phyloP scores from a whole-genome alignment of 2,113 vertebrate genomes.

The Ictalurus punctatus region DNA sequence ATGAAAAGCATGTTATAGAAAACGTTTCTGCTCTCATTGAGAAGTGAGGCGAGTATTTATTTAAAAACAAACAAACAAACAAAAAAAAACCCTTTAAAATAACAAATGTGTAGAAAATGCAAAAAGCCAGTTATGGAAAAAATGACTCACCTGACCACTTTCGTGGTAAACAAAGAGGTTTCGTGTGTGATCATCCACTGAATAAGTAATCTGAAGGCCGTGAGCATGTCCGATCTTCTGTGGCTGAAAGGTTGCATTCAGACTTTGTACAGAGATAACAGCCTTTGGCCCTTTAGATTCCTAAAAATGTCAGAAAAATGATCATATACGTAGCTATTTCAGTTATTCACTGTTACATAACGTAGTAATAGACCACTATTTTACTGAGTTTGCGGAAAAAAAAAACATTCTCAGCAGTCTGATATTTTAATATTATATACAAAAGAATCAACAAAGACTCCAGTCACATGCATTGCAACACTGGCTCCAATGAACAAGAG shows the following conservation, averaged over 20 bases:
- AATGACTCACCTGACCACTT: constrained; percentile 77
- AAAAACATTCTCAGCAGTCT: not conserved
- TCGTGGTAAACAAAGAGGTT: constrained; percentile 90
- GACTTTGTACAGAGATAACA: constrained; percentile 77
- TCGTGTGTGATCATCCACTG: constrained; percentile 69
- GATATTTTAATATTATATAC: not conserved
- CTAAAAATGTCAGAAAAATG: constrained; percentile 50
- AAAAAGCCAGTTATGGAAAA: not conserved
- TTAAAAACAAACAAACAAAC: not conserved
- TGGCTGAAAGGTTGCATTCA: constrained; percentile 89
- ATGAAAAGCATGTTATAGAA: not conserved
- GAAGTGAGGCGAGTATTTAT: not conserved
- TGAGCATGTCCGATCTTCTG: constrained; percentile 84
- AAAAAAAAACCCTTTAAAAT: not conserved
- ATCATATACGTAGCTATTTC: not conserved
- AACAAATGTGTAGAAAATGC: not conserved
- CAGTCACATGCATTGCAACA: not conserved
- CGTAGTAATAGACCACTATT: not conserved
- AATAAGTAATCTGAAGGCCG: constrained; percentile 87
- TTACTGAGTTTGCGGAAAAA: not conserved
- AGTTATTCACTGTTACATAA: not conserved
- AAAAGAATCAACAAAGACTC: not conserved
- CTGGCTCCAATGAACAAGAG: not conserved
- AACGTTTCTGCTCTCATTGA: not conserved
- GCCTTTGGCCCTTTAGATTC: constrained; percentile 84